Conservation (phyloP, 2,113 vertebrate species). For the Hippocampus zosterae region DNA sequence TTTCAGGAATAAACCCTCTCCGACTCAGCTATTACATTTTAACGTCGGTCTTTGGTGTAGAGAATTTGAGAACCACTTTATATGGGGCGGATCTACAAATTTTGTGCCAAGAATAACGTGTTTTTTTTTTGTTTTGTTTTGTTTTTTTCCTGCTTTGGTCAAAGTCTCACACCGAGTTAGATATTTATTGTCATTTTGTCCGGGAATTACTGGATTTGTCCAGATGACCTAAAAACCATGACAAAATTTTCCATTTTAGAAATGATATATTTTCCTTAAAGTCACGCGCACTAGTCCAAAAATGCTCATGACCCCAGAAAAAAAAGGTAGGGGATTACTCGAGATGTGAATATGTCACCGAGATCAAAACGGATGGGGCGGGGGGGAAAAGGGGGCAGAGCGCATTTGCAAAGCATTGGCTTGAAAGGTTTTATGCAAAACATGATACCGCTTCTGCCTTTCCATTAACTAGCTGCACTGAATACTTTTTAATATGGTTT, state of each 20-base stretch:
- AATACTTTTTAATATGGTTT: slow-evolving; percentile 74
- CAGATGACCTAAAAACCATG: not conserved
- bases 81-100: too few relatives aligned
- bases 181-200: not conserved
- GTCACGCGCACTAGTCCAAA: slow-evolving; percentile 18
- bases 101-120: too few relatives aligned
- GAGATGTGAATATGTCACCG: slow-evolving; percentile 56
- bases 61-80: too few relatives aligned
- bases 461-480: slow-evolving; percentile 68
- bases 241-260: slow-evolving; percentile 29
- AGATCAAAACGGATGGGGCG: slow-evolving; percentile 61
- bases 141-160: too few relatives aligned
- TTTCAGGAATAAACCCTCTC: too few relatives aligned
- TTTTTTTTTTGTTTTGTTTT: too few relatives aligned
- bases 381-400: slow-evolving; percentile 36
- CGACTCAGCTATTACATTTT: too few relatives aligned
- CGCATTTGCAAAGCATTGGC: slow-evolving; percentile 49
- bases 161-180: too few relatives aligned
- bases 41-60: too few relatives aligned
- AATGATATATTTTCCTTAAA: slow-evolving; percentile 16
- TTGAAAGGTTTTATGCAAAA: slow-evolving; percentile 78
- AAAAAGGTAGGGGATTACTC: slow-evolving; percentile 73
- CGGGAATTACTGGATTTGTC: not conserved
- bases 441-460: slow-evolving; percentile 63
- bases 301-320: slow-evolving; percentile 52